Conservation (phyloP, 2,113 vertebrate genomes). For the Deroptyus accipitrinus region DNA sequence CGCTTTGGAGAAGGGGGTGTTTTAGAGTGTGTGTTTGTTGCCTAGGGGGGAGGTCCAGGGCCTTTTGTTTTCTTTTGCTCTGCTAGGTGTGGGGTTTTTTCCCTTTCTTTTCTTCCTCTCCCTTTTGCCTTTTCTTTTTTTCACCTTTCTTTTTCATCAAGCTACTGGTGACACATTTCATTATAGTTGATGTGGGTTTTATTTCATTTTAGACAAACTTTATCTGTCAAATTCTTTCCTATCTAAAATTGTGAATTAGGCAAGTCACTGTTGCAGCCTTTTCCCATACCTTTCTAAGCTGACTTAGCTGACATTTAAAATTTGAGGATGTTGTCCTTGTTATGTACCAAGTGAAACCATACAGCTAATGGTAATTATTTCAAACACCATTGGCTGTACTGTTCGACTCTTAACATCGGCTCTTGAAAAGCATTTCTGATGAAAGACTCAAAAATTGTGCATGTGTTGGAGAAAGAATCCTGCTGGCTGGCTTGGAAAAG, state of each 20-base stretch:
- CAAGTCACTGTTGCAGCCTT: not conserved
- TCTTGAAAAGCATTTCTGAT: not conserved
- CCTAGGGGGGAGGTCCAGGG: not conserved
- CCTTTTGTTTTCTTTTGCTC: not conserved
- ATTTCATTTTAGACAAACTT: not conserved
- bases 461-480: not conserved
- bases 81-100: not conserved
- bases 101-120: not conserved
- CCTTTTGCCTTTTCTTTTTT: not conserved
- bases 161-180: not conserved
- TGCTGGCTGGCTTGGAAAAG: not conserved
- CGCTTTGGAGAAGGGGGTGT: not conserved
- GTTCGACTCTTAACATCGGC: not conserved
- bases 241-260: not conserved
- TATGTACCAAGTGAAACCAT: not conserved
- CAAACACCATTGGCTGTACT: rapidly evolving
- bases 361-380: not conserved
- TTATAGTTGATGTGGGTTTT: rapidly evolving
- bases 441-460: not conserved
- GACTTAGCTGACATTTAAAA: not conserved
- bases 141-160: not conserved
- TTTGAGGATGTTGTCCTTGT: not conserved
- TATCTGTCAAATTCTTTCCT: not conserved
- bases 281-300: not conserved
- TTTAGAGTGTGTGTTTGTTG: not conserved